Evolutionary conservation across 2,888 invertebrate genomes (phyloP).

Genomic region (Hirtodrosophila confusa): DNA sequence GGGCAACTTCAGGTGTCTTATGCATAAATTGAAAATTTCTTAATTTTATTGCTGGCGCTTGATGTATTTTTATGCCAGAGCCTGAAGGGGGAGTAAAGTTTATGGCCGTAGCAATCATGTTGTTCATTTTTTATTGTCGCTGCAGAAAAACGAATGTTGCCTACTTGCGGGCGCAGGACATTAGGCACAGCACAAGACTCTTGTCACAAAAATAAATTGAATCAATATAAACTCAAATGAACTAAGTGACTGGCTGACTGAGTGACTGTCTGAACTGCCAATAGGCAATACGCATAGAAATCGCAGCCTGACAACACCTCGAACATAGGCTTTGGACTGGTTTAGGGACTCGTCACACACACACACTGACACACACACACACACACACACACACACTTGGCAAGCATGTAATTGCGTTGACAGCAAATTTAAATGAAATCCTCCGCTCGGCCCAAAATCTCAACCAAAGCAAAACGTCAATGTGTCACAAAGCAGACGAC

Average conservation of each 20-base stretch:
- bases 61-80: conserved; percentile 44
- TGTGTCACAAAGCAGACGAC: conserved; percentile 73
- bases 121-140: conserved; percentile 17
- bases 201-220: conserved; percentile 58
- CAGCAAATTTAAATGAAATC: conserved; percentile 81
- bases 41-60: conserved; percentile 73
- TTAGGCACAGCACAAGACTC: conserved; percentile 44
- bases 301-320: conserved; percentile 6
- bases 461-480: conserved; percentile 56
- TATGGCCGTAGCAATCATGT: conserved; percentile 39
- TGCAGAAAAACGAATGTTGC: conserved; percentile 29
- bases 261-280: conserved; percentile 21
- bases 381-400: conserved; percentile 12
- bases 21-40: conserved; percentile 79
- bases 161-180: conserved; percentile 40
- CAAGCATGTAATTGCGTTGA: conserved; percentile 73
- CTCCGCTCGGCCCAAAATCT: conserved; percentile 31
- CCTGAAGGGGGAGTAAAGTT: conserved; percentile 34
- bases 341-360: conserved; percentile 9
- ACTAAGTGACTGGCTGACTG: conserved; percentile 19
- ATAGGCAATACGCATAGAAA: conserved; percentile 17
- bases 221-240: conserved; percentile 63
- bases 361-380: conserved; percentile 3
- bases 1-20: conserved; percentile 64
- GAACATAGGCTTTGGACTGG: conserved; percentile 17